Conservation (phyloP, 2,797 vertebrate species). For the Pseudotriccus pelzelni region DNA sequence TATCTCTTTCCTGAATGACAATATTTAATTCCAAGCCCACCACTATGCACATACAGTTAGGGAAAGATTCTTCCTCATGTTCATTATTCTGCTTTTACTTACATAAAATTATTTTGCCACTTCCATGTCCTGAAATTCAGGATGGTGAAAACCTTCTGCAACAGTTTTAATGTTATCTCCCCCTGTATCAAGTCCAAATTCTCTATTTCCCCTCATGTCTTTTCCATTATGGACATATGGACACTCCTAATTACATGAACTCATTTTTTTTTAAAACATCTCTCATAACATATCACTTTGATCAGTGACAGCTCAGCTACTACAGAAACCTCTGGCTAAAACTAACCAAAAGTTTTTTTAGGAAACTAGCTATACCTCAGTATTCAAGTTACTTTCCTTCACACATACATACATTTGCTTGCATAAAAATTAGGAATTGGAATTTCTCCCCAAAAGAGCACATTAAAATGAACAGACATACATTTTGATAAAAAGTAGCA, state of each 20-base stretch:
- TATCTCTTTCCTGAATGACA: not conserved
- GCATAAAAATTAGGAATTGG: not conserved
- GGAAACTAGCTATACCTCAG: not conserved
- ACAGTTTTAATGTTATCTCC: not conserved
- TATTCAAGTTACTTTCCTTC: not conserved
- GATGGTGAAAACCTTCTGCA: not conserved
- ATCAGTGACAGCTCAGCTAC: not conserved
- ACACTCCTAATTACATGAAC: not conserved
- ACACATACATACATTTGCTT: not conserved
- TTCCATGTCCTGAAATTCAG: not conserved
- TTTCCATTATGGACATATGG: not conserved
- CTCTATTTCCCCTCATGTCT: not conserved
- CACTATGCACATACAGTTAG: not conserved
- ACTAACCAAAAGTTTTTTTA: not conserved
- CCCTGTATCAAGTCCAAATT: not conserved
- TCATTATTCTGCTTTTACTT: not conserved
- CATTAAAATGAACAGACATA: not conserved
- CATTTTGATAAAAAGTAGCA: not conserved
- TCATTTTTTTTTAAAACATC: not conserved
- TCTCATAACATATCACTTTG: fast-evolving
- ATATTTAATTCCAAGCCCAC: not conserved
- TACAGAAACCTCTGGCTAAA: not conserved
- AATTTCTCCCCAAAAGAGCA: not conserved
- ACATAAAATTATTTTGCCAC: not conserved
- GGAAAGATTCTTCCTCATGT: not conserved